Percentiles rank a stretch among this genome's conserved stretches.
phyloP scores from a whole-genome alignment of 1,140 invertebrate genomes.

The Araneus ventricosus region DNA sequence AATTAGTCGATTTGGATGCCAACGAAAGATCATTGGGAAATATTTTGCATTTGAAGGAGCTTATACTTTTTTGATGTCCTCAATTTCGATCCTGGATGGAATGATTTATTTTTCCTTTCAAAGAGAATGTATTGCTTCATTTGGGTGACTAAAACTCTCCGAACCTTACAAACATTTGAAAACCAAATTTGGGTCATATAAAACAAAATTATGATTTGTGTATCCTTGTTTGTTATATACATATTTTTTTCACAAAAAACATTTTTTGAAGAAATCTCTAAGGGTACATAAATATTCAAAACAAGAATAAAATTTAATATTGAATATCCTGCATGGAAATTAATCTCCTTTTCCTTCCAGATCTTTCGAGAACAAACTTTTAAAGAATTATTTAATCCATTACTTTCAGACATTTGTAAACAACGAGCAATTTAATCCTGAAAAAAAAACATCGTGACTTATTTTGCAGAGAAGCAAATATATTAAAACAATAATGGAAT shows the following conservation, averaged over 20 bases:
- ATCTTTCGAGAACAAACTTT: neutral
- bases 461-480: neutral
- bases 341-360: neutral
- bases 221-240: neutral
- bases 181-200: neutral
- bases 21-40: no score
- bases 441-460: neutral
- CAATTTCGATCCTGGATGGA: no score
- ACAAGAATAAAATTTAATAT: neutral
- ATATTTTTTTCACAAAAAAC: neutral
- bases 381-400: neutral
- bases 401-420: constrained; percentile 25
- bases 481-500: constrained; percentile 28
- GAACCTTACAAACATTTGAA: neutral
- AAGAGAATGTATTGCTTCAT: neutral
- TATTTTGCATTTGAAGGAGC: no score
- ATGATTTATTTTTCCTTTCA: no score
- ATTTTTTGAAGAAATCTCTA: neutral
- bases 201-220: neutral
- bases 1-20: no score
- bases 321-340: neutral
- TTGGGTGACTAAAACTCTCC: neutral
- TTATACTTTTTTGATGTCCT: no score
- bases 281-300: neutral
- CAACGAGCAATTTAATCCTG: constrained; percentile 22